Evolutionary conservation across 2,113 vertebrate species (phyloP).

Genomic region (Carassius gibelio): DNA sequence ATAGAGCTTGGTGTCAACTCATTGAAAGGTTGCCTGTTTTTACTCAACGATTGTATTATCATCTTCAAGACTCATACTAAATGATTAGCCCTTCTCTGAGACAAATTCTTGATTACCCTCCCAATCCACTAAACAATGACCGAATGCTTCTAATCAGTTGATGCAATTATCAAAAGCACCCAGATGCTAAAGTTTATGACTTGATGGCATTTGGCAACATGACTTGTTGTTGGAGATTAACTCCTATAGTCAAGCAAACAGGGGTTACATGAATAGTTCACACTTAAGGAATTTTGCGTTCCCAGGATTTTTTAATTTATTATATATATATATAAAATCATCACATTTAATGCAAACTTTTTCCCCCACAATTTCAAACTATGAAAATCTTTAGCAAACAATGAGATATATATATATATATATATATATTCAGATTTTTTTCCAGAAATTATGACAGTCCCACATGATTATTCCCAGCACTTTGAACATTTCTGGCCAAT

Average conservation of each 20-base stretch:
- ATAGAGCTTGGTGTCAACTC: slow-evolving; percentile 23
- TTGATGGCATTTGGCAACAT: neutral
- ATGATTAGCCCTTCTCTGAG: slow-evolving; percentile 36
- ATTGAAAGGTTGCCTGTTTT: neutral
- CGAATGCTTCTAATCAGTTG: slow-evolving; percentile 43
- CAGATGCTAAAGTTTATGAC: slow-evolving; percentile 46
- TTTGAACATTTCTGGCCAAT: too few species aligned
- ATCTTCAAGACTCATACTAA: neutral
- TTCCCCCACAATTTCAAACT: too few species aligned
- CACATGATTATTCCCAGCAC: too few species aligned
- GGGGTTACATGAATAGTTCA: neutral
- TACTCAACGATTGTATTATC: slow-evolving; percentile 4
- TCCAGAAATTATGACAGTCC: too few species aligned
- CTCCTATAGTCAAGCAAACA: neutral
- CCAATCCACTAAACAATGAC: slow-evolving; percentile 29
- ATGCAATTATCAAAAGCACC: slow-evolving; percentile 48
- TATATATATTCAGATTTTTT: too few species aligned
- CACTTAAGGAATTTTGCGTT: neutral
- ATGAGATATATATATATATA: too few species aligned
- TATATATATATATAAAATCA: too few species aligned
- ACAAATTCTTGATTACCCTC: neutral
- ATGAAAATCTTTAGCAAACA: too few species aligned
- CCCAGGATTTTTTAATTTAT: too few species aligned
- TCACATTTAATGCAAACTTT: too few species aligned
- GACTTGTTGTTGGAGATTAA: neutral